These are phyloP conservation scores for Phorcus lineatus DNA, from an alignment of 2,888 invertebrate species.

Conservation along the genomic window DNA sequence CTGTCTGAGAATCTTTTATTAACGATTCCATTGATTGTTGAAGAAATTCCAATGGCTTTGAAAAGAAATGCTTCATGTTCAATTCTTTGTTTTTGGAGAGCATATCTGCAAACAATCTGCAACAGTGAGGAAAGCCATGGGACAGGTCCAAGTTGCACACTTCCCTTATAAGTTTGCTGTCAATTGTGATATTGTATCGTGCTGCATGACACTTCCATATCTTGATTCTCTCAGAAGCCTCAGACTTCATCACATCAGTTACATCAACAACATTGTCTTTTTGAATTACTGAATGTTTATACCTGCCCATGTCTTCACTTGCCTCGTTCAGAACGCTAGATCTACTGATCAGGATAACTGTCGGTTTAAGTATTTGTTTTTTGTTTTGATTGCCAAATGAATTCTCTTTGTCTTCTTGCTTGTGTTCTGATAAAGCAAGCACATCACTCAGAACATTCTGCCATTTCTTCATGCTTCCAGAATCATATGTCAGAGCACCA, in stretches of 20 bases:
- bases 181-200: not conserved
- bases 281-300: not conserved
- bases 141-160: too few relatives aligned
- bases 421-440: too few relatives aligned
- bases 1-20: not conserved
- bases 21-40: not conserved
- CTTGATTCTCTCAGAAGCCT: too few relatives aligned
- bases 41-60: not conserved
- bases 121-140: too few relatives aligned
- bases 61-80: not conserved
- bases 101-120: too few relatives aligned
- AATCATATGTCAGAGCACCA: too few relatives aligned
- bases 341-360: not conserved
- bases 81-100: too few relatives aligned
- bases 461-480: too few relatives aligned
- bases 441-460: not conserved
- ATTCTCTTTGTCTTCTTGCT: not conserved
- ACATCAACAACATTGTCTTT: not conserved
- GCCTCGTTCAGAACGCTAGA: not conserved
- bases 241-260: not conserved
- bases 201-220: not conserved
- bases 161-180: too few relatives aligned
- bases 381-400: not conserved
- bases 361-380: not conserved
- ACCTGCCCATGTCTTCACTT: not conserved